phyloP scores from a whole-genome alignment of 2,888 invertebrate genomes.

The Platerodrilus igneus region DNA sequence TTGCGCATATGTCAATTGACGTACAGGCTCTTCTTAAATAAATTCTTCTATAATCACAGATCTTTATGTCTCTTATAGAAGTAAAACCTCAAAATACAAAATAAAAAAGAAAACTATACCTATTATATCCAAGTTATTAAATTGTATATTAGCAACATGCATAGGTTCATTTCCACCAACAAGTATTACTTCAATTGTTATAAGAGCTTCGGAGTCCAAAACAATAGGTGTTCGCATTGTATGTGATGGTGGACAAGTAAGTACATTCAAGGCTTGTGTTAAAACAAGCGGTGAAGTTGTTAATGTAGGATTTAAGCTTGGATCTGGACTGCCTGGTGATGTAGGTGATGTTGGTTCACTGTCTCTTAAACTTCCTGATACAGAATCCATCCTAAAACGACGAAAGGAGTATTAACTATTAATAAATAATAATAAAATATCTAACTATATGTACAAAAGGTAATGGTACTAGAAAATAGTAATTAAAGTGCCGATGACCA shows the following conservation, averaged over 20 bases:
- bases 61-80: no score
- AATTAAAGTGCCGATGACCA: no score
- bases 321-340: conserved; percentile 73
- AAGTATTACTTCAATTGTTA: conserved; percentile 76
- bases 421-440: no score
- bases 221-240: conserved; percentile 10
- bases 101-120: conserved; percentile 57
- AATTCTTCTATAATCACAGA: no score
- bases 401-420: no score
- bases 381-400: conserved; percentile 76
- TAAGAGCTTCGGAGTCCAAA: conserved; percentile 64
- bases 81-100: no score
- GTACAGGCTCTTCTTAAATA: no score
- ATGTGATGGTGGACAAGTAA: conserved; percentile 40
- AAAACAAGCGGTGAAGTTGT: conserved; percentile 54
- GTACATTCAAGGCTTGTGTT: conserved; percentile 52
- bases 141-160: conserved; percentile 82
- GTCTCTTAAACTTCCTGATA: conserved; percentile 86
- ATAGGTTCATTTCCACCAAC: conserved; percentile 52
- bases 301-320: conserved; percentile 36
- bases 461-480: no score
- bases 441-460: no score
- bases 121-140: conserved; percentile 91
- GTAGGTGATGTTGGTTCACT: conserved; percentile 88
- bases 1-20: no score